These are phyloP conservation scores for Gobiocypris rarus DNA, from an alignment of 2,113 vertebrate species.

Conservation along the genomic window DNA sequence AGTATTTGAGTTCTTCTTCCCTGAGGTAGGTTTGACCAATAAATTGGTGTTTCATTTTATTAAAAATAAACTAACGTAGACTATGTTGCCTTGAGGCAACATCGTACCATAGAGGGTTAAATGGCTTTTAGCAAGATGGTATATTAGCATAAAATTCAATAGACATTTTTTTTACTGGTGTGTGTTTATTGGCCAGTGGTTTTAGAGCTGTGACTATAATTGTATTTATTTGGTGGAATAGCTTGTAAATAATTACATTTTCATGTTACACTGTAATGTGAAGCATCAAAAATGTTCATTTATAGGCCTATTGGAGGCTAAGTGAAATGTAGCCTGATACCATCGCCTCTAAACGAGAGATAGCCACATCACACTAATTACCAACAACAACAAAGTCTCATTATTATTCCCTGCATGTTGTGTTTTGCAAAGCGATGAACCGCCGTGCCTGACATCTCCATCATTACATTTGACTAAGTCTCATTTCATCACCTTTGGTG, in stretches of 20 bases:
- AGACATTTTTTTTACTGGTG: neutral
- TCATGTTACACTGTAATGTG: neutral
- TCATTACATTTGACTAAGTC: slow-evolving; percentile 19
- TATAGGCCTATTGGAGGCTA: neutral
- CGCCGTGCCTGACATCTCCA: neutral
- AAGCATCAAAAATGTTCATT: neutral
- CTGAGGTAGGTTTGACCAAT: no score
- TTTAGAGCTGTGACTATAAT: neutral
- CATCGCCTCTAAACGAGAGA: neutral
- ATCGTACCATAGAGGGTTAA: no score
- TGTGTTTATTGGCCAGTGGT: neutral
- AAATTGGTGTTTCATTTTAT: no score
- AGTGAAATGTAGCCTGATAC: slow-evolving; percentile 5
- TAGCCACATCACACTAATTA: neutral
- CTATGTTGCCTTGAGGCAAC: no score
- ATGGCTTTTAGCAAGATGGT: neutral
- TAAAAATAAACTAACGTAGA: no score
- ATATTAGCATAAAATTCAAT: neutral
- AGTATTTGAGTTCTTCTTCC: no score
- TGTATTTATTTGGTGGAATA: neutral
- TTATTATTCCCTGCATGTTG: neutral
- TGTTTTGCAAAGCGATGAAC: neutral
- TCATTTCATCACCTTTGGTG: slow-evolving; percentile 11
- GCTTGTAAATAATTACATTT: neutral
- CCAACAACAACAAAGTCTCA: slow-evolving; percentile 14